Conservation (phyloP, 2,888 invertebrate species). For the Hirtodrosophila trivittata region DNA sequence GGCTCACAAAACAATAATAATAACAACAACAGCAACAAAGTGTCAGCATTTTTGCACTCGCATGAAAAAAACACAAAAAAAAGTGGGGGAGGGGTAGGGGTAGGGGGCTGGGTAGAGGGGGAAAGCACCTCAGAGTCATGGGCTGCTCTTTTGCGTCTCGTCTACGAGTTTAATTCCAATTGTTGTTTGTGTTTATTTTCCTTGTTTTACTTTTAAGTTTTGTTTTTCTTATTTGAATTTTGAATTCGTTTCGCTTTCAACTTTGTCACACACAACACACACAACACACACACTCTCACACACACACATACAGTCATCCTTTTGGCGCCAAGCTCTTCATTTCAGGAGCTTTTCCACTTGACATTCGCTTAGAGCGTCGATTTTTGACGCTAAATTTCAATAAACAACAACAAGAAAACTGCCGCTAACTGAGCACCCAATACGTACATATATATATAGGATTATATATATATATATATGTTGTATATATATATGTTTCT, state of each 20-base stretch:
- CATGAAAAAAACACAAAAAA: slow-evolving; percentile 15
- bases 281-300: no score
- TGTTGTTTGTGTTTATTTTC: not conserved
- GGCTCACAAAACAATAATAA: slow-evolving; percentile 52
- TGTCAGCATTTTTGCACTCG: slow-evolving; percentile 62
- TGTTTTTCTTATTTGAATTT: not conserved
- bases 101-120: not conserved
- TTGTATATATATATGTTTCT: not conserved
- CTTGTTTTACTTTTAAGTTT: no score
- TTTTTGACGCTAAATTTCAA: slow-evolving; percentile 25
- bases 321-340: not conserved
- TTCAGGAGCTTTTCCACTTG: slow-evolving; percentile 45
- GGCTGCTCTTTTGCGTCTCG: slow-evolving; percentile 10
- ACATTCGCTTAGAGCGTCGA: slow-evolving; percentile 49
- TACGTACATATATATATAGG: no score
- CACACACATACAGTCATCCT: no score
- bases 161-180: slow-evolving; percentile 1
- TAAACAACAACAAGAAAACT: slow-evolving; percentile 25
- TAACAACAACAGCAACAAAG: slow-evolving; percentile 45
- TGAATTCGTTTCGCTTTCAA: slow-evolving; percentile 9
- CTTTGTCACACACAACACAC: not conserved
- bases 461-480: no score
- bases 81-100: not conserved
- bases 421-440: slow-evolving; percentile 31
- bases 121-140: slow-evolving; percentile 31